Evolutionary conservation across 2,797 vertebrate genomes (phyloP).

Genomic region (Xyrichtys novacula): DNA sequence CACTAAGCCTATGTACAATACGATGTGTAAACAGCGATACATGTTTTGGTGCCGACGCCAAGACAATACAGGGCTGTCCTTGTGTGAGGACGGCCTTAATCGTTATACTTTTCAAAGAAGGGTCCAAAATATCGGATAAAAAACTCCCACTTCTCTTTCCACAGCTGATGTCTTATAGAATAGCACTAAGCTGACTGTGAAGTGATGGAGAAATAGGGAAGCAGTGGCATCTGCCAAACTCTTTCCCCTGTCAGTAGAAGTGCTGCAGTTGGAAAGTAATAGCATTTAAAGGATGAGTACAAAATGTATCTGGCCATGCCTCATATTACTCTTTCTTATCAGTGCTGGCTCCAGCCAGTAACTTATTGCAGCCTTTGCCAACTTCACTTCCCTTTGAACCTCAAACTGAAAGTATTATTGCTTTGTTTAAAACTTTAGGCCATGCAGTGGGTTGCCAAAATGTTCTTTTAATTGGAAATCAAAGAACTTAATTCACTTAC

Average conservation of each 20-base stretch:
- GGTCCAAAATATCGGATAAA: constrained; percentile 5
- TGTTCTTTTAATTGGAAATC: constrained; percentile 66
- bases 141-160: constrained; percentile 11
- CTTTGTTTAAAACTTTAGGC: constrained; percentile 67
- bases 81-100: too few relatives aligned
- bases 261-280: constrained; percentile 41
- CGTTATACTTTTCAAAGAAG: constrained; percentile 16
- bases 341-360: constrained; percentile 52
- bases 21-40: too few relatives aligned
- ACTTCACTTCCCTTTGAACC: constrained; percentile 48
- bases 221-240: constrained; percentile 50
- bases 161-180: constrained; percentile 35
- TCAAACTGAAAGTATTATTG: constrained; percentile 57
- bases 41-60: too few relatives aligned
- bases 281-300: constrained; percentile 38
- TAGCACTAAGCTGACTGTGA: constrained; percentile 37
- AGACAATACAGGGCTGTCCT: too few relatives aligned
- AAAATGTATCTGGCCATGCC: constrained; percentile 47
- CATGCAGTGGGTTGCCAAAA: constrained; percentile 53
- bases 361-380: constrained; percentile 59
- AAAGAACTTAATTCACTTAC: constrained; percentile 56
- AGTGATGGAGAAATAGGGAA: constrained; percentile 38
- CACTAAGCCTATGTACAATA: too few relatives aligned
- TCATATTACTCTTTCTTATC: constrained; percentile 65
- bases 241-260: constrained; percentile 45